Conservation (phyloP, 2,113 vertebrate species). For the Panthera uncia region DNA sequence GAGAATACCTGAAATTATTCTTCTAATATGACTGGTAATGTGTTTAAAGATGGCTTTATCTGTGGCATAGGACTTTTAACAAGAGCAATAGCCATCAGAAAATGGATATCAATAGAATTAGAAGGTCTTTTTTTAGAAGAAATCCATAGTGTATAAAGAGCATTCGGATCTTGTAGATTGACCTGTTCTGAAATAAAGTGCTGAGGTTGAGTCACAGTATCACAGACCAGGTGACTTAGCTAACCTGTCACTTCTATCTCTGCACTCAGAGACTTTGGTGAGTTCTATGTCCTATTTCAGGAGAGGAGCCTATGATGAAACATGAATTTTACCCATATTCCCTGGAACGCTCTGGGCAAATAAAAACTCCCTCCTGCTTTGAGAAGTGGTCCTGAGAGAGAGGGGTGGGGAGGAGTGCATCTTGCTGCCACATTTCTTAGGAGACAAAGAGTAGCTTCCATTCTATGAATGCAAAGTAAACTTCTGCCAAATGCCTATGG, state of each 20-base stretch:
- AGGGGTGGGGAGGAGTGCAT: rapidly evolving
- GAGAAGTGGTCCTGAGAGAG: neutral
- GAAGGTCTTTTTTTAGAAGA: constrained; percentile 63
- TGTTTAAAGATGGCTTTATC: constrained; percentile 60
- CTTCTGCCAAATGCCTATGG: neutral
- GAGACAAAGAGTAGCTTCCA: neutral
- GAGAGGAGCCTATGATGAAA: neutral
- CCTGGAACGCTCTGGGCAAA: neutral
- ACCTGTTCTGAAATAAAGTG: constrained; percentile 43
- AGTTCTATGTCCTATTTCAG: neutral
- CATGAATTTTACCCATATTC: neutral
- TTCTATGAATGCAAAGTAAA: neutral
- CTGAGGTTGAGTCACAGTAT: constrained; percentile 9
- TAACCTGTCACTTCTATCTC: neutral
- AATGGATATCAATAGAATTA: constrained; percentile 63
- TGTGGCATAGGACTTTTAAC: constrained; percentile 59
- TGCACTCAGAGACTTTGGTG: neutral
- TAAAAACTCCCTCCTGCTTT: neutral
- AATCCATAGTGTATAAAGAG: constrained; percentile 61
- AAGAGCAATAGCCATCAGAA: constrained; percentile 63
- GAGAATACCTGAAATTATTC: constrained; percentile 66
- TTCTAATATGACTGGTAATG: constrained; percentile 68
- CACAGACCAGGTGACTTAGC: neutral
- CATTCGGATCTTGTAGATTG: constrained; percentile 23
- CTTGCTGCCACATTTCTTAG: neutral